A percentile compares a stretch with the other conserved stretches of the same genome.
These are phyloP conservation scores for Tribolium madens DNA, from an alignment of 1,140 invertebrate genomes.

Conservation along the genomic window DNA sequence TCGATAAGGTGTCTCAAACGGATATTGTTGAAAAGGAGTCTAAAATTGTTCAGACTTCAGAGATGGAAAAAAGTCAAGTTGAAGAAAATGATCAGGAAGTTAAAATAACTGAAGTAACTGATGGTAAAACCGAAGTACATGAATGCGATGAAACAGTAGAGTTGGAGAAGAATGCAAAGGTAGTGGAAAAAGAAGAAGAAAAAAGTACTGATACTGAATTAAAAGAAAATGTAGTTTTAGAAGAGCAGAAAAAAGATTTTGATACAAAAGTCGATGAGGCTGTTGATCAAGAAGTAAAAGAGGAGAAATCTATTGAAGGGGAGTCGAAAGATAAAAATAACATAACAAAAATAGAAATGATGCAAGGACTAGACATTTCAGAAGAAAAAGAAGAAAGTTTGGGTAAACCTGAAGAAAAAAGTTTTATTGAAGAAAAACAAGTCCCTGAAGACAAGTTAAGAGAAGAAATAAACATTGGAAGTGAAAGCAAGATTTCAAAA, in stretches of 20 bases:
- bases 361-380: not conserved
- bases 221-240: no score
- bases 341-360: slow-evolving; percentile 35
- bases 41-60: slow-evolving; percentile 1
- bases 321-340: slow-evolving; percentile 29
- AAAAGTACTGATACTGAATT: not conserved
- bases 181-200: not conserved
- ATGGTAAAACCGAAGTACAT: slow-evolving; percentile 45
- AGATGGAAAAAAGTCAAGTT: slow-evolving; percentile 49
- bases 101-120: slow-evolving; percentile 44
- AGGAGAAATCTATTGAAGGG: slow-evolving; percentile 47
- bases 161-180: not conserved
- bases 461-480: slow-evolving; percentile 44
- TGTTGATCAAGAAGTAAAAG: slow-evolving; percentile 3
- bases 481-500: slow-evolving; percentile 41
- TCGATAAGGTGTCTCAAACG: not conserved
- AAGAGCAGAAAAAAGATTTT: no score
- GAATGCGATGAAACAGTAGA: slow-evolving; percentile 7
- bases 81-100: slow-evolving; percentile 41
- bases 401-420: no score
- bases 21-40: slow-evolving; percentile 30
- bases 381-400: no score
- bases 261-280: no score
- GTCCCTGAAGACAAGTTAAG: slow-evolving; percentile 41
- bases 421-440: slow-evolving; percentile 28